These are phyloP conservation scores for Netelia inedita DNA, from an alignment of 2,888 invertebrate species.

Conservation along the genomic window DNA sequence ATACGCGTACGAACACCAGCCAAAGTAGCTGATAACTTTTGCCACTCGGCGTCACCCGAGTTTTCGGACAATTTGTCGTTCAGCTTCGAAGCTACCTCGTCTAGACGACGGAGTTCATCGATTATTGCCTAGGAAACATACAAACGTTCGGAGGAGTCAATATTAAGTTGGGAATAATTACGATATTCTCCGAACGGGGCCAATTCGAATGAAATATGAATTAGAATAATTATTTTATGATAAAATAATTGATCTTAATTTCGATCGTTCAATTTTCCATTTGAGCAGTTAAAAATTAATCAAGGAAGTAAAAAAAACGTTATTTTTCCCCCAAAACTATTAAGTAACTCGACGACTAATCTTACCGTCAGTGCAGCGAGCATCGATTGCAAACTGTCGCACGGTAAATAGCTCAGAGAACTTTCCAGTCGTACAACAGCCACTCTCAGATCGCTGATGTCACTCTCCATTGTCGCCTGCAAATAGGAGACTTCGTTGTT, in stretches of 20 bases:
- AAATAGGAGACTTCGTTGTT: conserved; percentile 65
- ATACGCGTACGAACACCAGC: conserved; percentile 89
- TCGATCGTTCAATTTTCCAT: neutral
- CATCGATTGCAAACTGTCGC: conserved; percentile 90
- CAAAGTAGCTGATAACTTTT: conserved; percentile 87
- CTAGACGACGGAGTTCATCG: conserved; percentile 89
- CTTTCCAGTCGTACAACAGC: conserved; percentile 90
- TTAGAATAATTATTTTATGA: no score
- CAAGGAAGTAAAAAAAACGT: neutral
- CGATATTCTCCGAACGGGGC: neutral
- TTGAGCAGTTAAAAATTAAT: conserved; percentile 2
- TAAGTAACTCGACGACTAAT: conserved; percentile 25
- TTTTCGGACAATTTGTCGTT: conserved; percentile 88
- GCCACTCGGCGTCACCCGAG: conserved; percentile 89
- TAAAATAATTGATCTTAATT: no score
- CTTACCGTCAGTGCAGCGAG: conserved; percentile 91
- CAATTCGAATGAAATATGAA: no score
- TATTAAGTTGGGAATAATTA: neutral
- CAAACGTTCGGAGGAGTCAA: conserved; percentile 17
- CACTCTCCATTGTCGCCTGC: conserved; percentile 84
- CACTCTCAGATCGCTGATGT: conserved; percentile 90
- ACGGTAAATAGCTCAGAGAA: conserved; percentile 89
- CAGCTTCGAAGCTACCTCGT: conserved; percentile 88
- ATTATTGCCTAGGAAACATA: conserved; percentile 88
- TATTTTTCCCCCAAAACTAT: neutral